phyloP scores from a whole-genome alignment of 2,888 invertebrate genomes.

The Lasioglossum lativentre region DNA sequence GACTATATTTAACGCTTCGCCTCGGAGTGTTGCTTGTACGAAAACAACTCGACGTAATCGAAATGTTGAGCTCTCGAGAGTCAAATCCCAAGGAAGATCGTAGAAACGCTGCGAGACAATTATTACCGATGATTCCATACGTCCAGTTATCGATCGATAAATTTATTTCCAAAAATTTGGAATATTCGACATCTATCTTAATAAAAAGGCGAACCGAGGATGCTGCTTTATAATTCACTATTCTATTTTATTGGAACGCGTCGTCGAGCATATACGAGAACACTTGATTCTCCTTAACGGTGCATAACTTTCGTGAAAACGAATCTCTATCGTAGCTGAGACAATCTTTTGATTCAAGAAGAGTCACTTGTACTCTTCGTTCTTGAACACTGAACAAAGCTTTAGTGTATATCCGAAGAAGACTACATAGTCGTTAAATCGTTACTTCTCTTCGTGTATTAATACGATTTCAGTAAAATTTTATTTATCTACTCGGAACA shows the following conservation, averaged over 20 bases:
- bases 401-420: background rate
- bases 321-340: background rate
- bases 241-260: no score
- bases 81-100: background rate
- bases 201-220: background rate
- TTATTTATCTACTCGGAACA: background rate
- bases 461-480: background rate
- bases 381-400: background rate
- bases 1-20: constrained; percentile 76
- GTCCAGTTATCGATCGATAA: background rate
- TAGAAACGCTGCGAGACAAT: background rate
- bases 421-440: background rate
- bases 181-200: background rate
- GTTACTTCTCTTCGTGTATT: background rate
- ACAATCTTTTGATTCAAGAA: background rate
- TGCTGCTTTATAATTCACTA: background rate
- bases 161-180: background rate
- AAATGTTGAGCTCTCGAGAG: constrained; percentile 57
- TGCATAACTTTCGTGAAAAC: background rate
- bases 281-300: background rate
- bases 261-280: background rate
- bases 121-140: background rate
- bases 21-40: constrained; percentile 68
- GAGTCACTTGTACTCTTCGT: background rate
- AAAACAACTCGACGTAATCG: constrained; percentile 75